Evolutionary conservation across 1,140 invertebrate genomes (phyloP).

Genomic region (Laupala kohalensis): DNA sequence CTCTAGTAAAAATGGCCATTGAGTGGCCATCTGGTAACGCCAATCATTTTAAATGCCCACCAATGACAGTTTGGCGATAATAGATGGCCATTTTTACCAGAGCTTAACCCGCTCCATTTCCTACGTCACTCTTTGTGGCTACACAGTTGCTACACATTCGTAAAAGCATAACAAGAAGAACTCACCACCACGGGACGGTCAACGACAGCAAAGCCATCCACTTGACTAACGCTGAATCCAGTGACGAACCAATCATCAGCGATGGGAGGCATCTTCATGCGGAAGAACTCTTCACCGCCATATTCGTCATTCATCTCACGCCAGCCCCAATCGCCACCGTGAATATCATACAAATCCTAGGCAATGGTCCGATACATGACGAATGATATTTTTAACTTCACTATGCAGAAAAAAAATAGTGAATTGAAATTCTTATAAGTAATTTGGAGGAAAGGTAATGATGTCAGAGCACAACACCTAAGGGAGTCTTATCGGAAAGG

Average conservation of each 20-base stretch:
- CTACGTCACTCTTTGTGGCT: no score
- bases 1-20: no score
- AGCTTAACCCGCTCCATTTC: no score
- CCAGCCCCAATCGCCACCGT: conserved; percentile 34
- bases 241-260: conserved; percentile 32
- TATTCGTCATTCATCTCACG: conserved; percentile 29
- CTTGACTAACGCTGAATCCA: conserved; percentile 32
- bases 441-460: background rate
- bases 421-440: background rate
- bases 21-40: no score
- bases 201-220: conserved; percentile 30
- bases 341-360: conserved; percentile 30
- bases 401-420: background rate
- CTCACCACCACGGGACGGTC: conserved; percentile 26
- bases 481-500: no score
- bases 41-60: no score
- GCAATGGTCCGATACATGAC: background rate
- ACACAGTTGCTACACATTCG: no score
- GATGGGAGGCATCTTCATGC: conserved; percentile 25
- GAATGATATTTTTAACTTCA: background rate
- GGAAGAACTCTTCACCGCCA: conserved; percentile 29
- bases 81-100: no score
- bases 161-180: no score
- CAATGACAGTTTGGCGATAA: no score
- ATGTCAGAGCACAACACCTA: no score